phyloP scores from a whole-genome alignment of 2,797 vertebrate genomes.

The Gobio occitaniae region DNA sequence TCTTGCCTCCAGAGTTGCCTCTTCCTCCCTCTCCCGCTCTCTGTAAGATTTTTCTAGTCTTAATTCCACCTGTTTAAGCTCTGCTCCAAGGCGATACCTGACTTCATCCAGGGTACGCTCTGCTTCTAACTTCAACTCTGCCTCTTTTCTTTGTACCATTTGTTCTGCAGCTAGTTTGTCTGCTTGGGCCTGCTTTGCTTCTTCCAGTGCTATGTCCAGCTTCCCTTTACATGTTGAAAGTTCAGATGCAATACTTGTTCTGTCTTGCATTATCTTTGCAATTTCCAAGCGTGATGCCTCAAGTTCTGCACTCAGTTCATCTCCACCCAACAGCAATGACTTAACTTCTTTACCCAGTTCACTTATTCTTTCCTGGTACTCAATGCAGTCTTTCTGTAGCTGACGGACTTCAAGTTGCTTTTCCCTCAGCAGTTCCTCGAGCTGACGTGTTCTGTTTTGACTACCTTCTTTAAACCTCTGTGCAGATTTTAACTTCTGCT shows the following conservation, averaged over 20 bases:
- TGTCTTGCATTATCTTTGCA: constrained; percentile 75
- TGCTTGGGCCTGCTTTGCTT: constrained; percentile 77
- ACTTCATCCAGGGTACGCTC: constrained; percentile 87
- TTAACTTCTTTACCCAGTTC: constrained; percentile 86
- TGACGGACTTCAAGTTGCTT: constrained; percentile 95
- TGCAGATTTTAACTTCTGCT: constrained; percentile 86
- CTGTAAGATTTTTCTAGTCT: constrained; percentile 81
- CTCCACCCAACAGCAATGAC: constrained; percentile 81
- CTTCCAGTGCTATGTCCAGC: constrained; percentile 83
- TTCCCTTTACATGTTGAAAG: constrained; percentile 78
- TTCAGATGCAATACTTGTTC: constrained; percentile 78
- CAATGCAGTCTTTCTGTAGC: constrained; percentile 92
- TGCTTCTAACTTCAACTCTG: constrained; percentile 76
- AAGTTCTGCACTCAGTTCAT: constrained; percentile 81
- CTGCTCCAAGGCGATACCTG: constrained; percentile 84
- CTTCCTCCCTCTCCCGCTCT: constrained; percentile 81
- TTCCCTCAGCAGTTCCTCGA: constrained; percentile 93
- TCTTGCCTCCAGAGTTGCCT: constrained; percentile 76
- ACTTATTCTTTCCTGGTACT: constrained; percentile 92
- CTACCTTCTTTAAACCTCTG: constrained; percentile 82
- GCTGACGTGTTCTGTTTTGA: constrained; percentile 85
- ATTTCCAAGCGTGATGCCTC: constrained; percentile 73
- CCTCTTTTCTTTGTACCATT: constrained; percentile 76
- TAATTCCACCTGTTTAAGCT: constrained; percentile 87
- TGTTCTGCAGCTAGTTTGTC: constrained; percentile 79